Base-by-base conservation (phyloP, 2,113 vertebrate species). In the Rousettus leschenaultii region DNA sequence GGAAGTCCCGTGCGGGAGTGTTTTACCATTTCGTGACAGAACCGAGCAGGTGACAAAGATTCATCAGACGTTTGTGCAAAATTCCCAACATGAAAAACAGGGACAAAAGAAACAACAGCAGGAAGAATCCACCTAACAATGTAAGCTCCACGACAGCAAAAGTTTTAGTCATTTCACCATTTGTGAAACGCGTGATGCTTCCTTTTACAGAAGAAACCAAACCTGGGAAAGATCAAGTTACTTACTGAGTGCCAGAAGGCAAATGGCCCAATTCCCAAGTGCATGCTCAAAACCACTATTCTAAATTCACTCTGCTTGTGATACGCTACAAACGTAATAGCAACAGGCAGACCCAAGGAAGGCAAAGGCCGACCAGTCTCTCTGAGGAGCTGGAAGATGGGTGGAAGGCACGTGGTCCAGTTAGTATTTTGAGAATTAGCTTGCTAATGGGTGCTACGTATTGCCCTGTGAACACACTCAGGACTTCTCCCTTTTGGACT, bases 101-200 rank as follows among this genome's bases (percentile, higher is more conserved):
- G 14, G 14, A 78, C 33, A 43, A 68, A 18, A 57, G 40, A 63
- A 61, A 28, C 30, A 18, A 61, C 15, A 61, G n/a, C 38, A 57
- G n/a, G 19, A 77, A n/a, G 30, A 53, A 22, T 8, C 16, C 53
- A 45, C 43, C 43, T 57, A 19, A 33, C 9, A 55, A 35, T 19
- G 3, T 35, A 48, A 53, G 21, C 0, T 63, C 1, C 13, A 4
- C 1, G 33, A 21, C 2, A 45, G 43, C 1, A 26, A 7, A 7
- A 22, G 15, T 51, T 61, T 19, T 6, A n/a, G 5, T 13, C 33
- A 48, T 21, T 71, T 59, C 28, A 38, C 8, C 4, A 11, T 82
- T 40, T 92, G 15, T 70, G 38, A 78, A 78, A 87, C 30, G n/a
- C 26, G 43, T 10, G 22, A 28, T 70, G 22, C 38, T 68, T 83